Conservation (phyloP, 1,140 invertebrate species). For the Rhynchophorus ferrugineus region DNA sequence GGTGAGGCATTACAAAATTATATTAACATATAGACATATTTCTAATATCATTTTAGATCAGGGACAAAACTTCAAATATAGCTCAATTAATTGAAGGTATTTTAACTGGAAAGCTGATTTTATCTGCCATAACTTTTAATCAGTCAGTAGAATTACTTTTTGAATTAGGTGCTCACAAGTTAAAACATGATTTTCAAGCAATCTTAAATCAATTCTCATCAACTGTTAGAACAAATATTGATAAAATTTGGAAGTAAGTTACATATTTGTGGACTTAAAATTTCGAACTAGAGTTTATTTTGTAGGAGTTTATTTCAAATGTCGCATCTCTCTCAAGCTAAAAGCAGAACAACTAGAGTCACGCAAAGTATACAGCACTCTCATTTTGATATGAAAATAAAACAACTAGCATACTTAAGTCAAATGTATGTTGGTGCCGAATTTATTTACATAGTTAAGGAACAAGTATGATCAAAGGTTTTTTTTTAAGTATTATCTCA, state of each 20-base stretch:
- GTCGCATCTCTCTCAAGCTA: not conserved
- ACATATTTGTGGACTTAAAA: not conserved
- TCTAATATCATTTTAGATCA: constrained; percentile 5
- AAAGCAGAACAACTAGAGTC: constrained; percentile 3
- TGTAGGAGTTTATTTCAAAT: not conserved
- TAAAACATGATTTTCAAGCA: constrained; percentile 20
- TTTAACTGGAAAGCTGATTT: constrained; percentile 11
- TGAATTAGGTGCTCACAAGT: constrained; percentile 19
- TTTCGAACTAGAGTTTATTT: not conserved
- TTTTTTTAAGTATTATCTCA: not conserved
- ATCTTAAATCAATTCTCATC: constrained; percentile 12
- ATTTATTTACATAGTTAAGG: constrained; percentile 16
- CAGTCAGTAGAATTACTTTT: constrained; percentile 19
- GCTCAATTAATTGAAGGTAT: constrained; percentile 16
- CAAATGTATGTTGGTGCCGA: constrained; percentile 19
- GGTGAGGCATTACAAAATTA: constrained; percentile 4
- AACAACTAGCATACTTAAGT: constrained; percentile 14
- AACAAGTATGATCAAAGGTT: constrained; percentile 4
- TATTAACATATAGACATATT: not conserved
- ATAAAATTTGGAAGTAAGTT: constrained; percentile 20
- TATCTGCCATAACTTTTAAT: constrained; percentile 6
- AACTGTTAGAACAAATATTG: constrained; percentile 1
- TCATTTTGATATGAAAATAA: not conserved
- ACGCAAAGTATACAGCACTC: constrained; percentile 2
- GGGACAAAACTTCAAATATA: constrained; percentile 12